phyloP scores from a whole-genome alignment of 2,113 vertebrate genomes.

The Hoplias malabaricus region DNA sequence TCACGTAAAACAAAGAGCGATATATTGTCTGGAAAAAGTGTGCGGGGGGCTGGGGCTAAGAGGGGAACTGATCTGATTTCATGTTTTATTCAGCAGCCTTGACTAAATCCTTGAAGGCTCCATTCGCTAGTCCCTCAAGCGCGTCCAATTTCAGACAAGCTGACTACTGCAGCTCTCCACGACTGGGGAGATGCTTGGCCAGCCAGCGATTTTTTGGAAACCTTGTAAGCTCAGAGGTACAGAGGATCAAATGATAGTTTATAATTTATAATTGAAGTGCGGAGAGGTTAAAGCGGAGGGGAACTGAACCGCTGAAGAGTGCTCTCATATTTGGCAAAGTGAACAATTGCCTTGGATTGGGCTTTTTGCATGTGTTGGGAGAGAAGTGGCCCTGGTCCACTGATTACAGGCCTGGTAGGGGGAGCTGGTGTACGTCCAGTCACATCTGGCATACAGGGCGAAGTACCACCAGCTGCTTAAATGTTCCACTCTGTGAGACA shows the following conservation, averaged over 20 bases:
- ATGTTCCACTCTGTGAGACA: constrained; percentile 3
- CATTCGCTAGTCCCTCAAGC: constrained; percentile 54
- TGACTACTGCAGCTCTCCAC: constrained; percentile 49
- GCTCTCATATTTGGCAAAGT: constrained; percentile 48
- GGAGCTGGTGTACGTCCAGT: background rate
- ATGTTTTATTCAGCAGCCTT: constrained; percentile 60
- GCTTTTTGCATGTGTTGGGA: background rate
- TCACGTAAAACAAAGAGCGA: background rate
- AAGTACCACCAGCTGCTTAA: background rate
- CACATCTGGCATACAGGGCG: constrained; percentile 6
- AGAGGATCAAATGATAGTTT: constrained; percentile 54
- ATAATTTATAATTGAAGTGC: constrained; percentile 57
- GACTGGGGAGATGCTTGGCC: constrained; percentile 50
- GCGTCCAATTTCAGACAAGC: constrained; percentile 61
- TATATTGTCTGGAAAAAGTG: background rate
- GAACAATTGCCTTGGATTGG: constrained; percentile 51
- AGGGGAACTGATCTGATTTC: constrained; percentile 28
- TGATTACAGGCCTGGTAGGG: background rate
- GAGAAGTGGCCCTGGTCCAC: background rate
- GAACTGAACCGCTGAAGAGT: constrained; percentile 37
- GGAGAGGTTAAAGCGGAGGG: constrained; percentile 37
- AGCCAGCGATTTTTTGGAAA: constrained; percentile 56
- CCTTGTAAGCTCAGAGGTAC: constrained; percentile 58
- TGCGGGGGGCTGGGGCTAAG: background rate
- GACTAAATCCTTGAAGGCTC: constrained; percentile 54